A percentile compares a stretch with the other conserved stretches of the same genome.
phyloP scores from a whole-genome alignment of 1,140 invertebrate species.

The Cardiocondyla obscurior region DNA sequence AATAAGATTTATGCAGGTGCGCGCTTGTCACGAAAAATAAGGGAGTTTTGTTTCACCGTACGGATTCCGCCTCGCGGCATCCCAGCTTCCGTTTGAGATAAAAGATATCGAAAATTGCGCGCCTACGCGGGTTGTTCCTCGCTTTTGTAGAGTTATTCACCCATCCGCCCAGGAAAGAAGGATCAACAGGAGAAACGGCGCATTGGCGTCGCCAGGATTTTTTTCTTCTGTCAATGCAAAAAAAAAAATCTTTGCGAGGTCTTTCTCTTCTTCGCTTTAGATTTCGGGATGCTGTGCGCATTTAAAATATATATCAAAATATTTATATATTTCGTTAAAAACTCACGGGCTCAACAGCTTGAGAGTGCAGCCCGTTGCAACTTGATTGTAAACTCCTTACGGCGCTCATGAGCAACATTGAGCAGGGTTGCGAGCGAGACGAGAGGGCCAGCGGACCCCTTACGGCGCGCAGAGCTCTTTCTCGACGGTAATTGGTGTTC shows the following conservation, averaged over 20 bases:
- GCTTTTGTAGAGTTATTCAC: constrained; percentile 49
- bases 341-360: too few species aligned
- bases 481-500: constrained; percentile 74
- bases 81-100: constrained; percentile 45
- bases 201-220: constrained; percentile 42
- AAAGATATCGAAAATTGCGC: constrained; percentile 39
- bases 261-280: background rate
- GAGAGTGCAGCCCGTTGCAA: background rate
- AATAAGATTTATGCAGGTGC: constrained; percentile 15
- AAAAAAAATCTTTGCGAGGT: background rate
- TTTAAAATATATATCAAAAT: too few species aligned
- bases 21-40: constrained; percentile 30
- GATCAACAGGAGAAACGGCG: constrained; percentile 14
- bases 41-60: constrained; percentile 26
- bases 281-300: background rate
- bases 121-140: constrained; percentile 38
- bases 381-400: constrained; percentile 21
- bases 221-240: background rate
- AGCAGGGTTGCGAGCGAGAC: constrained; percentile 44
- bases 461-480: constrained; percentile 67
- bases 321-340: background rate
- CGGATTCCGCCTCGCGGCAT: constrained; percentile 1
- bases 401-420: constrained; percentile 38
- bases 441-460: constrained; percentile 59
- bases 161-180: constrained; percentile 25